These are phyloP conservation scores for Drosophila rufa DNA, from an alignment of 1,140 invertebrate species.

Conservation along the genomic window DNA sequence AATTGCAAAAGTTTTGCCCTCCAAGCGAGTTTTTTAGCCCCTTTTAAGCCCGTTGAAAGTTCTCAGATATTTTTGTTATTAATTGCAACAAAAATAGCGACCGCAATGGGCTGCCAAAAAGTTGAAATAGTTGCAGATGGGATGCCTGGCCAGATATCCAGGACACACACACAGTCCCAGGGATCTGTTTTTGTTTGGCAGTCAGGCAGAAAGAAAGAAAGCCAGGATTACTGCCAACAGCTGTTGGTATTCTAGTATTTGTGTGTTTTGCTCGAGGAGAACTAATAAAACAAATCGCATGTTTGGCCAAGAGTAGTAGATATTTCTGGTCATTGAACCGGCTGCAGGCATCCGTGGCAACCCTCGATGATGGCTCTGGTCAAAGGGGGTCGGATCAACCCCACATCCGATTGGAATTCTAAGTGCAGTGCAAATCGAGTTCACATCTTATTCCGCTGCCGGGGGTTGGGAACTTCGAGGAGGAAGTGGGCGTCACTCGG, in stretches of 20 bases:
- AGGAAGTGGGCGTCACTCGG: conserved; percentile 58
- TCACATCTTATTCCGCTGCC: conserved; percentile 20
- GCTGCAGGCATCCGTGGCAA: conserved; percentile 27
- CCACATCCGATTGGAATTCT: conserved; percentile 65
- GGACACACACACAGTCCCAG: conserved; percentile 29
- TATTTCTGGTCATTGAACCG: conserved; percentile 76
- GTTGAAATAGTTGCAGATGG: conserved; percentile 50
- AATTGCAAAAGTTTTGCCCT: conserved; percentile 64
- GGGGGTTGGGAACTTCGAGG: conserved; percentile 11
- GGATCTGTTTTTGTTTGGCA: conserved; percentile 50
- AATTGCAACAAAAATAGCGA: conserved; percentile 62
- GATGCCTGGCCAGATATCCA: conserved; percentile 43
- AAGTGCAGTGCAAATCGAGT: conserved; percentile 72
- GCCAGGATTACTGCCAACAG: conserved; percentile 60
- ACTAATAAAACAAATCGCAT: conserved; percentile 82
- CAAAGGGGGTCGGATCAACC: conserved; percentile 50
- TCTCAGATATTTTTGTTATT: conserved; percentile 67
- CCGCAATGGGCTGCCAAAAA: conserved; percentile 71
- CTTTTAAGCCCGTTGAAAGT: conserved; percentile 27
- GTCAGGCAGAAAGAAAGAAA: conserved; percentile 13
- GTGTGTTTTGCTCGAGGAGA: conserved; percentile 39
- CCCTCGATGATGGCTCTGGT: conserved; percentile 23
- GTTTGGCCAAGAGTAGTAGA: conserved; percentile 68
- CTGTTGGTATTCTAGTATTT: conserved; percentile 57
- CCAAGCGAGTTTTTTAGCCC: conserved; percentile 10